Evolutionary conservation across 2,888 invertebrate species (phyloP).

Genomic region (Pachymerium ferrugineum): DNA sequence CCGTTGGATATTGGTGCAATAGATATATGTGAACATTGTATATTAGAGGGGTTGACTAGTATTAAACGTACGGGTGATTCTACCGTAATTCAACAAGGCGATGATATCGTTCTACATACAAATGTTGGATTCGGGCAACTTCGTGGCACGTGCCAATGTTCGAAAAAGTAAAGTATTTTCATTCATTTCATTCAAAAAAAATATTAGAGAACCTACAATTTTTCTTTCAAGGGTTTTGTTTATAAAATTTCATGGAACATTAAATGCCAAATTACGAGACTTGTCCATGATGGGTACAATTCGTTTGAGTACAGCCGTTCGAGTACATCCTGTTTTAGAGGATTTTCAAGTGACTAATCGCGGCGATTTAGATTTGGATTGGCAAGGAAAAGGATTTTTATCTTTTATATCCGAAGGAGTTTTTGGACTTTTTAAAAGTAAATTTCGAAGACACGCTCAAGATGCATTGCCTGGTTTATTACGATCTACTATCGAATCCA

Average conservation of each 20-base stretch:
- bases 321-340: not conserved
- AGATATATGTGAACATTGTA: not conserved
- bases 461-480: not conserved
- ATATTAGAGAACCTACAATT: not conserved
- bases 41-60: not conserved
- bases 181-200: not conserved
- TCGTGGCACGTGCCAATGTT: not conserved
- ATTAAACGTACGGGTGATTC: slow-evolving; percentile 1
- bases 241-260: not conserved
- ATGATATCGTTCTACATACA: not conserved
- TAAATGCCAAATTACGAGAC: not conserved
- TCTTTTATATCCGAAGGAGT: not conserved
- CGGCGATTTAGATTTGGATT: slow-evolving; percentile 24
- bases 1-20: not conserved
- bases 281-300: not conserved
- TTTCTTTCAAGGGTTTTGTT: slow-evolving; percentile 1
- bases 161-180: not conserved
- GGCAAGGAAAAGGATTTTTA: slow-evolving; percentile 27
- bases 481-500: not conserved
- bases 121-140: slow-evolving; percentile 15
- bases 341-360: slow-evolving; percentile 22
- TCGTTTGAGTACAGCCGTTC: not conserved
- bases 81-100: not conserved
- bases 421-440: not conserved
- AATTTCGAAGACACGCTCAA: slow-evolving; percentile 9